phyloP scores from a whole-genome alignment of 2,797 vertebrate genomes.

The Molossus molossus region DNA sequence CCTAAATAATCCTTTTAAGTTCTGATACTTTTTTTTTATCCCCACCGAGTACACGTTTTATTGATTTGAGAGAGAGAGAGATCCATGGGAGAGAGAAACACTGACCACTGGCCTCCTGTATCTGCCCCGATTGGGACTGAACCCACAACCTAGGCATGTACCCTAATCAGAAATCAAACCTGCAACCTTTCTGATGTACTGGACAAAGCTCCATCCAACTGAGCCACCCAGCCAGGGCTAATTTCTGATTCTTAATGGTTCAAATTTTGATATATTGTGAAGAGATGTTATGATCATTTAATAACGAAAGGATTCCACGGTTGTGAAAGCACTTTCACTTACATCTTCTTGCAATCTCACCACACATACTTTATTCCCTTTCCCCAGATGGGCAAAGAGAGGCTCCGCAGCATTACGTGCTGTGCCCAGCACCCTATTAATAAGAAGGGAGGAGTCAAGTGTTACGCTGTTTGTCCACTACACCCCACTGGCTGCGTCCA shows the following conservation, averaged over 20 bases:
- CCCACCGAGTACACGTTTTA: no score
- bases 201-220: no score
- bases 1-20: background rate
- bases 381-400: background rate
- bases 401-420: background rate
- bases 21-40: background rate
- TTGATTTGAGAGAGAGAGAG: no score
- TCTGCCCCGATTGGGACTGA: no score
- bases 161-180: no score
- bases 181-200: no score
- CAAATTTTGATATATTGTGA: background rate
- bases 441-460: background rate
- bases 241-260: background rate
- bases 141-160: no score
- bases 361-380: background rate
- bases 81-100: no score
- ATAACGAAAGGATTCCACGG: background rate
- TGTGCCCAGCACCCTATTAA: background rate
- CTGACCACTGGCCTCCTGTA: no score
- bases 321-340: background rate
- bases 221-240: no score
- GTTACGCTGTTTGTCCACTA: background rate
- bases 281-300: background rate
- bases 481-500: background rate
- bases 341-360: background rate